Evolutionary conservation across 2,113 vertebrate species (phyloP), one percentile per base, ranked within the genome.

Genomic region (Oreamnos americanus): DNA sequence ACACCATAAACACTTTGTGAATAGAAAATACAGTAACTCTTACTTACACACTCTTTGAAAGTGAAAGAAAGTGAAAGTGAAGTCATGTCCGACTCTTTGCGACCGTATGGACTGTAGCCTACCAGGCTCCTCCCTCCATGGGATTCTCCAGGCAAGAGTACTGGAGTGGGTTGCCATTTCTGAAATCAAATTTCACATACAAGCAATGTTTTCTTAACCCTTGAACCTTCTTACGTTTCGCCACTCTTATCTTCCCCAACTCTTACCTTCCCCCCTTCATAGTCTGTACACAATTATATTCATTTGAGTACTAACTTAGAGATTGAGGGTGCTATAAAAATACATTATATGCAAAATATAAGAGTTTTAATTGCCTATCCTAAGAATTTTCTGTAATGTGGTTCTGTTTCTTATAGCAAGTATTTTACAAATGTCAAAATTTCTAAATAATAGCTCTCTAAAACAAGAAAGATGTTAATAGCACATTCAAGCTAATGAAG

Each of bases 371-470:
- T 86, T 92, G n/a, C 13, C 19, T 86, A 2, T 55, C 60, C 2
- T 86, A 92, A 92, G 67, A 53, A 81, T 78, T 96, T 88, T 86
- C 74, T 82, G 39, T 79, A 62, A 25, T 84, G 21, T 39, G 9
- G 2, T 62, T 96, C n/a, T 90, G 11, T 78, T 74, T 76, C 62
- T 84, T 87, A 90, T 28, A 49, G 6, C 92, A 89, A 74, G 36
- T 62, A 67, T 71, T 82, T 96, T n/a, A 86, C 57, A n/a, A 90
- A 94, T 85, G 55, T 55, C 64, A 88, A 87, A 96, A 45, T 36
- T 71, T 49, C 33, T 83, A 28, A 82, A 55, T 4, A 67, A 51
- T 76, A 92, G 47, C 10, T 53, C 23, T 58, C 49, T 67, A 57
- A 90, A 71, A 62, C n/a, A 33, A 78, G 55, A 82, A 15, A 87